A percentile compares a stretch with the other conserved stretches of the same genome.
phyloP scores from a whole-genome alignment of 2,113 vertebrate species.

The Chunga burmeisteri region DNA sequence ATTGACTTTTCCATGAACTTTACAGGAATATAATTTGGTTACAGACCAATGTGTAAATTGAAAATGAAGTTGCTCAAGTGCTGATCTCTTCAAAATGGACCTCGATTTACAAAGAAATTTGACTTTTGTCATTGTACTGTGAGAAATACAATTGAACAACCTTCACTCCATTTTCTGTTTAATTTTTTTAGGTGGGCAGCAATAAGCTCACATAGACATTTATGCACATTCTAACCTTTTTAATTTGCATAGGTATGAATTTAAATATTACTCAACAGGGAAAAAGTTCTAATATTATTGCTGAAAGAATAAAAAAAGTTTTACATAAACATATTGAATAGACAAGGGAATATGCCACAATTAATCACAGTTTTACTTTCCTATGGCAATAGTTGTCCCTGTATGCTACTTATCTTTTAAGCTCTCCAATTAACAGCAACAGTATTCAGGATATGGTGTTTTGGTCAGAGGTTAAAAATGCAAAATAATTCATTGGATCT shows the following conservation, averaged over 20 bases:
- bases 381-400: constrained; percentile 51
- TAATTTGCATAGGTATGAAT: background rate
- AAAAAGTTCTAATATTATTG: constrained; percentile 27
- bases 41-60: background rate
- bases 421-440: constrained; percentile 59
- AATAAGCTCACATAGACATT: background rate
- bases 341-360: constrained; percentile 44
- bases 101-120: background rate
- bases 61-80: background rate
- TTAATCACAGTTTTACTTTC: constrained; percentile 54
- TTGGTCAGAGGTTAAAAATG: constrained; percentile 74
- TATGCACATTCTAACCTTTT: background rate
- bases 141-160: background rate
- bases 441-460: constrained; percentile 54
- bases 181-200: background rate
- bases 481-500: constrained; percentile 69
- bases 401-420: constrained; percentile 61
- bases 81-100: background rate
- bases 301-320: constrained; percentile 33
- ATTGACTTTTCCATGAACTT: background rate
- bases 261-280: constrained; percentile 3
- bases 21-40: background rate
- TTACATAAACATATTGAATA: constrained; percentile 47
- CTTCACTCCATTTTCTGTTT: background rate
- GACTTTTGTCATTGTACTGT: background rate